Conservation (phyloP, 2,113 vertebrate genomes). For the Puffinus mauretanicus region DNA sequence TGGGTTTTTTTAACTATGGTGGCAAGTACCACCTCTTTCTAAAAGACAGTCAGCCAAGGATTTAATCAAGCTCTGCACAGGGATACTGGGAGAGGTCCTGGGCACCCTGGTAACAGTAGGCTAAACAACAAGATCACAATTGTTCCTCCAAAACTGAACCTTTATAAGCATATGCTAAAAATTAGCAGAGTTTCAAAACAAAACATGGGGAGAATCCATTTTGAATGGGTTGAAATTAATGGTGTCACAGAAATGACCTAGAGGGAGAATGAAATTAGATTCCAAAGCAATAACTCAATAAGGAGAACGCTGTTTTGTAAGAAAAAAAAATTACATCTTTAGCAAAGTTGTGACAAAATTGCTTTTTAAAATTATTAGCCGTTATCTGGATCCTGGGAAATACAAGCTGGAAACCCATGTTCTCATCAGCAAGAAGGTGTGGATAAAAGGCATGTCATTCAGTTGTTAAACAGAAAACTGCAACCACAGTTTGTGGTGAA, state of each 20-base stretch:
- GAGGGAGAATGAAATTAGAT: background rate
- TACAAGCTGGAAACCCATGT: background rate
- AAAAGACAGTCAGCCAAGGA: background rate
- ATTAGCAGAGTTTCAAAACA: conserved; percentile 29
- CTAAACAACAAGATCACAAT: background rate
- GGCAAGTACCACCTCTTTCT: background rate
- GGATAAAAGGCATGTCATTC: background rate
- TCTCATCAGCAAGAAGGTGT: background rate
- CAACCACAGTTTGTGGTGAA: background rate
- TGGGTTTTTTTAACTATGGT: background rate
- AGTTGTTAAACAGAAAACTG: background rate
- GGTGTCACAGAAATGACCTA: background rate
- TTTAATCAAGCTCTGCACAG: background rate
- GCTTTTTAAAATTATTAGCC: background rate
- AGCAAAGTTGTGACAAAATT: background rate
- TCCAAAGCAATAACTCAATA: background rate
- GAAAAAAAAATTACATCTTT: background rate
- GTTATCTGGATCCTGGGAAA: background rate
- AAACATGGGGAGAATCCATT: background rate
- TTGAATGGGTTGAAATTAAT: background rate
- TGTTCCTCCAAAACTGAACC: background rate
- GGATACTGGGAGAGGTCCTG: background rate
- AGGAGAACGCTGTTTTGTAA: background rate
- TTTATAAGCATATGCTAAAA: background rate
- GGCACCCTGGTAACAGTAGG: background rate